These are phyloP conservation scores for Saccostrea glomerata DNA, from an alignment of 1,140 invertebrate genomes.

Conservation along the genomic window DNA sequence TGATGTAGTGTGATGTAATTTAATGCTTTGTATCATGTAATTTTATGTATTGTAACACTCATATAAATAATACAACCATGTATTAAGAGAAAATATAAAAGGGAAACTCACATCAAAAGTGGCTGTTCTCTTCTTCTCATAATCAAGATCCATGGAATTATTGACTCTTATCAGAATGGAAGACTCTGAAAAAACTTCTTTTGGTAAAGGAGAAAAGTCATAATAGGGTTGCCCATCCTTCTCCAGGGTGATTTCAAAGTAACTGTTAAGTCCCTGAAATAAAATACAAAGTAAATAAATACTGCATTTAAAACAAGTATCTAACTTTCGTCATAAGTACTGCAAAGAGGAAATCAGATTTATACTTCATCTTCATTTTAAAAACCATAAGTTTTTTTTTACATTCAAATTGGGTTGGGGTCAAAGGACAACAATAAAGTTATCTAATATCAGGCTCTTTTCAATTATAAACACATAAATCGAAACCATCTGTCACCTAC, in stretches of 20 bases:
- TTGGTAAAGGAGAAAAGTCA: constrained; percentile 93
- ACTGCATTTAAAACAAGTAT: too few species aligned
- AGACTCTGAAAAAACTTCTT: constrained; percentile 93
- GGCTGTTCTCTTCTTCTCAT: constrained; percentile 88
- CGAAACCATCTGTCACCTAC: not conserved
- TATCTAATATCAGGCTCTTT: not conserved
- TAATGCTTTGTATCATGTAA: too few species aligned
- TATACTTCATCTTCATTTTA: too few species aligned
- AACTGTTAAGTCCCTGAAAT: constrained; percentile 92
- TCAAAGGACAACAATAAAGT: too few species aligned
- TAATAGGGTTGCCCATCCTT: constrained; percentile 86
- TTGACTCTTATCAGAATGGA: constrained; percentile 94
- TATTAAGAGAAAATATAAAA: too few species aligned
- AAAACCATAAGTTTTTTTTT: too few species aligned
- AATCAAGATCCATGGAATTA: constrained; percentile 90
- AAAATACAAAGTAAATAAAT: not conserved
- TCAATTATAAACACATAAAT: not conserved
- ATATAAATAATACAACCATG: too few species aligned
- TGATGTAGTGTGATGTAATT: too few species aligned
- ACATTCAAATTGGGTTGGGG: too few species aligned
- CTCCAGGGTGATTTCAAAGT: constrained; percentile 90
- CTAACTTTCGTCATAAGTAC: too few species aligned
- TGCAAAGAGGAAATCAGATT: too few species aligned
- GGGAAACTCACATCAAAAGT: constrained; percentile 80
- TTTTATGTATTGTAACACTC: too few species aligned